Base-by-base conservation (phyloP, 2,113 vertebrate genomes). In the Alligator mississippiensis region DNA sequence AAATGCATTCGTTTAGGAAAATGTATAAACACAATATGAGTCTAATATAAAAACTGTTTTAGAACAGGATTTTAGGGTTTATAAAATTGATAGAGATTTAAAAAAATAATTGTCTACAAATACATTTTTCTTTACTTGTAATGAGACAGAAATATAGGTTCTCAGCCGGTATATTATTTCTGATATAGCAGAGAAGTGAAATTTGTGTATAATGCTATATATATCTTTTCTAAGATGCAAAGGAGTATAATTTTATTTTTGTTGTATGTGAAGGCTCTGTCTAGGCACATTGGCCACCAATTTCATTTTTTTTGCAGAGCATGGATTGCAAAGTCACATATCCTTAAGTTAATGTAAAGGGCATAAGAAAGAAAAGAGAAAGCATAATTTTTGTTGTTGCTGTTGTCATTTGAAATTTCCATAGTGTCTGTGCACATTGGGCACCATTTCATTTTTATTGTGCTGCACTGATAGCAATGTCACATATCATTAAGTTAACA, bases 401-500 rank as follows among this genome's bases (percentile, higher is more conserved):
- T 95, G 54, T 96, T 96, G 80, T 96, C 72, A 90, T 94, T 95
- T 96, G 89, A 94, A 75, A 97, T 97, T 97, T 97, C 90, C 87
- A 78, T 90, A 94, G 90, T 97, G 96, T 97, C 96, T 96, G 75
- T 96, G 85, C 95, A 96, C 90, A 82, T 91, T 96, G 93, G 91
- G 68, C 88, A 96, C 88, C 85, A 95, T 97, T 97, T 96, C 84
- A 95, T 96, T 96, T 97, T 98, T 96, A 96, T 94, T 97, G 82
- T 87, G 2, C 82, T 91, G 84, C 28, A 63, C 70, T 95, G 93
- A 95, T 94, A 97, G 85, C 92, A 92, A 76, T 95, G 93, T 93
- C 95, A 96, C 85, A 96, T 97, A 97, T 94, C 88, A 97, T 97
- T 95, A 96, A 92, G 88, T 95, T 96, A 97, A 96, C 74, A 94